Evolutionary conservation across 2,113 vertebrate species (phyloP).

Genomic region (Corythornis cristatus): DNA sequence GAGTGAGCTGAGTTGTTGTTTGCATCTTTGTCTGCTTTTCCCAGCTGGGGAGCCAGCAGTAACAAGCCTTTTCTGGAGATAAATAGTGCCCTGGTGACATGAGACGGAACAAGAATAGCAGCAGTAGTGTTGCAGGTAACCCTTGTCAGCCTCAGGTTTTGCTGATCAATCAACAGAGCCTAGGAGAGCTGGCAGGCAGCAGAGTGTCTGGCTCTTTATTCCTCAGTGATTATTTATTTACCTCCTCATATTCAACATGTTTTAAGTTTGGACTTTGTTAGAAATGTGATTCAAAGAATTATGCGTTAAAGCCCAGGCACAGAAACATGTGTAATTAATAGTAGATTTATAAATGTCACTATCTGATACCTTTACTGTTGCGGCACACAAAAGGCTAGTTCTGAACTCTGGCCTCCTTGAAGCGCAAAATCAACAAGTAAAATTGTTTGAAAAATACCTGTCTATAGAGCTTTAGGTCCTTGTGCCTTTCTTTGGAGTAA

Average conservation of each 20-base stretch:
- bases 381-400: not conserved
- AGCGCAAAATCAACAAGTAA: not conserved
- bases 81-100: constrained; percentile 1
- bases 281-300: not conserved
- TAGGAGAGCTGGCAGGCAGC: not conserved
- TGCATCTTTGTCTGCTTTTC: not conserved
- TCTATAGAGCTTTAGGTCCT: not conserved
- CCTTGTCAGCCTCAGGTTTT: not conserved
- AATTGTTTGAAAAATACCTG: not conserved
- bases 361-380: not conserved
- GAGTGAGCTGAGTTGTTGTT: not conserved
- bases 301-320: not conserved
- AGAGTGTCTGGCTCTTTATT: not conserved
- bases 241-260: not conserved
- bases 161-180: not conserved
- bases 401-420: not conserved
- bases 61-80: not conserved
- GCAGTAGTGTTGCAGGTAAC: not conserved
- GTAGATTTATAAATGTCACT: not conserved
- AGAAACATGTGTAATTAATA: not conserved
- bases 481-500: not conserved
- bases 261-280: not conserved
- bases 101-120: not conserved
- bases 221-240: not conserved
- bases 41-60: not conserved